Base-by-base conservation (phyloP, 2,113 vertebrate species). In the Ptyas mucosa region DNA sequence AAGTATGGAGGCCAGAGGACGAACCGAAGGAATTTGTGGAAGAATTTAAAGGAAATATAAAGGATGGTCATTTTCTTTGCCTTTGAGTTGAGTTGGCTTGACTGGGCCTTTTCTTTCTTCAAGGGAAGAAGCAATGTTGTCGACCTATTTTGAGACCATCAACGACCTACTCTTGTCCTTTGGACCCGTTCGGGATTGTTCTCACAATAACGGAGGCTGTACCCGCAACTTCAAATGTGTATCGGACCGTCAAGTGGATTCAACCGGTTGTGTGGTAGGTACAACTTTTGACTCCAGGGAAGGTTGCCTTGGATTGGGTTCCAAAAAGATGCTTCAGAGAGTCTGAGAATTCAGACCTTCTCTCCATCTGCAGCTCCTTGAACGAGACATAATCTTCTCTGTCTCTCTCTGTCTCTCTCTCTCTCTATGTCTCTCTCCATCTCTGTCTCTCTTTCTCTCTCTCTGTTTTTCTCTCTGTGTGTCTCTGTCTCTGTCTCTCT, bases 151-250 rank as follows among this genome's bases (percentile, higher is more conserved):
- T 5, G 99, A 99, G 96, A 98, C 98, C 9, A 99, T 99, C 92
- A 99, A 99, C 51, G 99, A 99, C 94, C 97, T 99, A 26, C 98
- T 99, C 14, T 99, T 98, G 1, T 99, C 99, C 54, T 99, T 99
- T 0, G 99, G 99, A 57, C 99, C 99, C 0, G 99, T 98, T 11
- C 98, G 99, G 3, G 99, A 99, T 97, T 99, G 99, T 93, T 98
- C 99, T 86, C 98, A 98, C 96, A 99, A 99, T 95, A 99, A 99
- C 0, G 99, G 99, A 0, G 99, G 99, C 95, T 99, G 99, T 95
- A 99, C 98, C 58, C 99, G 99, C 93, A 99, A 99, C 97, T 99
- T 99, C 97, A 99, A 99, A 91, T 99, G 99, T 0, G 99, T 99
- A 3, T 98, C 99, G 0, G 99, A 99, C 90, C 98, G 99, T 91